These are phyloP conservation scores for Harpalus rufipes DNA, from an alignment of 2,888 invertebrate genomes.

Conservation along the genomic window DNA sequence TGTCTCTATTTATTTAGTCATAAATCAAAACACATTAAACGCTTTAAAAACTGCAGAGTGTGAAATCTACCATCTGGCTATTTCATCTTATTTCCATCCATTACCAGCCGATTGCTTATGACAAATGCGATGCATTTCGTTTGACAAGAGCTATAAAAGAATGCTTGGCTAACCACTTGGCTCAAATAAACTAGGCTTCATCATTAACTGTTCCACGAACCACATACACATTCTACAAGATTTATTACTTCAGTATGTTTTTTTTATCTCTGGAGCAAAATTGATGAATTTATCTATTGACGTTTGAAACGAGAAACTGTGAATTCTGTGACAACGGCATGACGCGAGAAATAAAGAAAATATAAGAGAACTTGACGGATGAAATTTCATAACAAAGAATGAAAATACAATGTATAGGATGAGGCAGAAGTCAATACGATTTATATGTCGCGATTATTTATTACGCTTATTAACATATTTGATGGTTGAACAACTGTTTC, in stretches of 20 bases:
- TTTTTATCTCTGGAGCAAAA: neutral
- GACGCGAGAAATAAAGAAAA: neutral
- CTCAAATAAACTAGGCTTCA: neutral
- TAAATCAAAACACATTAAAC: neutral
- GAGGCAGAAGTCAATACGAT: neutral
- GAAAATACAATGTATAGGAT: neutral
- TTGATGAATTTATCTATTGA: constrained; percentile 6
- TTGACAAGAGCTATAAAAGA: constrained; percentile 2
- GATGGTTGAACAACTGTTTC: no score
- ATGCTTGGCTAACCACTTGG: constrained; percentile 19
- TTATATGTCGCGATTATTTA: neutral
- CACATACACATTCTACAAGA: neutral
- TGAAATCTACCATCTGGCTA: neutral
- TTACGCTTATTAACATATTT: neutral
- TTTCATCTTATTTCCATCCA: neutral
- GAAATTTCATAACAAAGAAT: constrained; percentile 4
- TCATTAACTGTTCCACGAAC: neutral
- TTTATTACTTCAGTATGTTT: neutral
- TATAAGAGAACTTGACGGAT: neutral
- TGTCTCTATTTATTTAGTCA: neutral
- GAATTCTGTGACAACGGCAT: neutral
- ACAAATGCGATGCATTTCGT: neutral
- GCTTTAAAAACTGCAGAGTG: neutral
- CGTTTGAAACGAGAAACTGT: neutral
- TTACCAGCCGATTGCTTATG: neutral